Base-by-base conservation (phyloP, 2,797 vertebrate genomes). In the Mus minutoides region DNA sequence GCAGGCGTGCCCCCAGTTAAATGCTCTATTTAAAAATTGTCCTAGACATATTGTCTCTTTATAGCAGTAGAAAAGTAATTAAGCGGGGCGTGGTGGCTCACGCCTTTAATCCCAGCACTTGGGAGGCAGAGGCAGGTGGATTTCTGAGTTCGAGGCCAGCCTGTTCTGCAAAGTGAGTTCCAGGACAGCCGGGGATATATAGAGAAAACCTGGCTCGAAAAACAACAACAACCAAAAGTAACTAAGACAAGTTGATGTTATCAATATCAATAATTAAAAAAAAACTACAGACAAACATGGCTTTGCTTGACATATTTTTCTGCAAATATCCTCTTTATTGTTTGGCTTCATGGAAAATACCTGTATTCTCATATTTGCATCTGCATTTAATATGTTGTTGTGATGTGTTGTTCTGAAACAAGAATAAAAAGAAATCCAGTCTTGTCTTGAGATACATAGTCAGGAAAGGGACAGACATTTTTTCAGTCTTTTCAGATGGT, bases 401-500 rank as follows among this genome's bases (percentile, higher is more conserved):
- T 11, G 12, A 73, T 16, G 85, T 67, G 40, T 78, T 86, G 60
- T 82, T 95, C 58, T 75, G 79, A 60, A 73, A 87, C n/a, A 26
- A n/a, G 43, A 58, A 69, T 69, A 69, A 40, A 24, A 79, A 62
- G 49, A 95, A 96, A 88, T 60, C 14, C 29, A 78, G n/a, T 4
- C 29, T 91, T 3, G 31, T 3, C n/a, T n/a, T 5, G 71, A 89
- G 54, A 78, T 40, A 54, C 0, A 16, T 52, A 58, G 29, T 31
- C 19, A 56, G 76, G 76, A 79, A 82, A 84, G 11, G 13, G 75
- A 88, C 56, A 31, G 49, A 52, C 12, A 75, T 34, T 89, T 92
- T 96, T 86, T 76, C 62, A 71, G 29, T 3, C 58, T 96, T 75
- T 91, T 82, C 75, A 93, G 31, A 31, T 16, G 78, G 73, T 46